Evolutionary conservation across 2,113 vertebrate species (phyloP), one percentile per base, ranked within the genome.

Genomic region (Rhegmatorhina hoffmannsi): DNA sequence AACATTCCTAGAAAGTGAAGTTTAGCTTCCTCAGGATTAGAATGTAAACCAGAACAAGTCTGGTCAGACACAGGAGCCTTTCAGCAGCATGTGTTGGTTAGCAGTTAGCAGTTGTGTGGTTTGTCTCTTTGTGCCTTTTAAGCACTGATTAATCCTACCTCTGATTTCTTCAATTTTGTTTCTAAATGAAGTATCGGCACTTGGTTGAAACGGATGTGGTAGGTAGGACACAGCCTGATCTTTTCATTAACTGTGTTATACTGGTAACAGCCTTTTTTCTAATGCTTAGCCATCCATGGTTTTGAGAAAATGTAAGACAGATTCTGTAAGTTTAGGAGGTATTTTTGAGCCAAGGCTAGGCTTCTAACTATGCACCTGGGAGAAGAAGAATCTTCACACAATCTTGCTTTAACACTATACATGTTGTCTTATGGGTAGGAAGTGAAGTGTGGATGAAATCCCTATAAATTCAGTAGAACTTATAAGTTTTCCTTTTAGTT

Each of bases 1-100:
- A 94, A 87, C 93, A 85, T 91, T 92, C 84, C 89, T 94, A 73
- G 87, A 95, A 97, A 94, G 87, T 95, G 84, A 96, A 92, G 67
- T 83, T 96, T 64, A 75, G 81, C 81, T 89, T 95, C 49, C 74
- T 86, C 11, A 29, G 87, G 87, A 82, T 95, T 95, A 95, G 84
- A 49, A 50, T 95, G 53, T 91, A 91, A 94, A 92, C 84, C 67
- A 95, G 87, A 88, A 62, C 53, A 76, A 83, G 67, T 43, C 77
- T 68, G 50, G 84, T 76, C 53, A 83, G 82, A 92, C 70, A 87
- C 66, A 87, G 46, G 58, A 92, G 50, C 63, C 82, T 97, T 94
- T 95, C 78, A 91, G 0, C 33, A 63, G 63, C 53, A 17, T 43
- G 40, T 43, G 40, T 43, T 43, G 40, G 40, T 43, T 43, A 43